Evolutionary conservation across 2,113 vertebrate species (phyloP), one percentile per base, ranked within the genome.

Genomic region (Amphiprion percula): DNA sequence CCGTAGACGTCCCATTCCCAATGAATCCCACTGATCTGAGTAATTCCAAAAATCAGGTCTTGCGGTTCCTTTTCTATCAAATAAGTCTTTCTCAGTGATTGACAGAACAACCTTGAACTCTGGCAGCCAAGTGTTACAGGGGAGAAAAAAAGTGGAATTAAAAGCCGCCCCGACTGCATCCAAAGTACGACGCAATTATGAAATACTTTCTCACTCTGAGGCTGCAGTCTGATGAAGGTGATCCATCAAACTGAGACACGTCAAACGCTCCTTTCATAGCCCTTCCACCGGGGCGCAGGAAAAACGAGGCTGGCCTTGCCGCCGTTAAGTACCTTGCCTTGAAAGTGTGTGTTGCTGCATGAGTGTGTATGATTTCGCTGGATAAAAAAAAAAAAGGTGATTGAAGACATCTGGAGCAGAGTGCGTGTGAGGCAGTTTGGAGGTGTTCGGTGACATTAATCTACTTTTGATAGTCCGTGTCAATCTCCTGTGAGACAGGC

Each of bases 241-340:
- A 88, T 90, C 77, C 85, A 89, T 90, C 88, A 89, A 80, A 81
- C 55, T n/a, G 65, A 72, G 84, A 78, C 67, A 30, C 2, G 65
- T 81, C 66, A 68, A 83, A 87, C 47, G 23, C 37, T 24, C 28
- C 1, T 80, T 89, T 84, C 49, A 84, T 78, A 68, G 67, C 44
- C 23, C 67, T 69, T 86, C 79, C 73, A 80, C 68, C 24, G 79
- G n/a, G 61, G 59, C 64, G 44, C 54, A 64, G 66, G 62, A 76
- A 86, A 77, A 89, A 70, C 6, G 21, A 73, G 62, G 33, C 69
- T 50, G 58, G 77, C 80, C 65, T 86, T 75, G 55, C 63, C 52
- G 23, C 50, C 3, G n/a, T 54, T 74, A 60, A 72, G 74, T 47
- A 67, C 41, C 17, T 62, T 33, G 53, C 41, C 44, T 79, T 64